phyloP scores from a whole-genome alignment of 2,888 invertebrate genomes.

The Sinopyrophorus schimmeli region DNA sequence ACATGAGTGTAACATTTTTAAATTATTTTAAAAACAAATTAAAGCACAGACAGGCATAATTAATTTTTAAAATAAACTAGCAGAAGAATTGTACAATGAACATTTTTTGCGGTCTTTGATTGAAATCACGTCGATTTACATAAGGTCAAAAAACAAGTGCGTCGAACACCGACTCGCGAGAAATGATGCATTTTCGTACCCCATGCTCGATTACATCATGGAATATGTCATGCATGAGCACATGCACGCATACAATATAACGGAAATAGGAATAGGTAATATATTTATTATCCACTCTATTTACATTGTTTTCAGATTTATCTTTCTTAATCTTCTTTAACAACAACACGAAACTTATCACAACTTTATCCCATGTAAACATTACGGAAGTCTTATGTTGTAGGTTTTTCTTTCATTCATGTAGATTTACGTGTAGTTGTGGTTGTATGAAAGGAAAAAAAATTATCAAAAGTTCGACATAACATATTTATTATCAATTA shows the following conservation, averaged over 20 bases:
- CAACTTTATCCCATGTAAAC: no score
- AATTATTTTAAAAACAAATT: no score
- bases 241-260: slow-evolving; percentile 4
- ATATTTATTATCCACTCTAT: neutral
- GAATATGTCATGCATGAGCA: slow-evolving; percentile 1
- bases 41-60: no score
- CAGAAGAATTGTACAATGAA: neutral
- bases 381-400: no score
- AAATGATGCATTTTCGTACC: no score
- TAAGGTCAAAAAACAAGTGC: slow-evolving; percentile 22
- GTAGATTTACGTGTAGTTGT: no score
- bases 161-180: slow-evolving; percentile 13
- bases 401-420: no score
- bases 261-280: neutral
- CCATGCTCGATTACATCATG: neutral
- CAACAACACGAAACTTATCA: slow-evolving; percentile 1
- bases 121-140: slow-evolving; percentile 8
- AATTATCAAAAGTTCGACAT: neutral
- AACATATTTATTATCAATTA: slow-evolving; percentile 6
- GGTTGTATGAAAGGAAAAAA: no score
- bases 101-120: neutral
- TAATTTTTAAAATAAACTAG: no score
- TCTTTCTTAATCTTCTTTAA: slow-evolving; percentile 3
- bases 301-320: neutral
- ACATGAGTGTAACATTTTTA: neutral